phyloP scores from a whole-genome alignment of 2,797 vertebrate species.

The Hirundo rustica region DNA sequence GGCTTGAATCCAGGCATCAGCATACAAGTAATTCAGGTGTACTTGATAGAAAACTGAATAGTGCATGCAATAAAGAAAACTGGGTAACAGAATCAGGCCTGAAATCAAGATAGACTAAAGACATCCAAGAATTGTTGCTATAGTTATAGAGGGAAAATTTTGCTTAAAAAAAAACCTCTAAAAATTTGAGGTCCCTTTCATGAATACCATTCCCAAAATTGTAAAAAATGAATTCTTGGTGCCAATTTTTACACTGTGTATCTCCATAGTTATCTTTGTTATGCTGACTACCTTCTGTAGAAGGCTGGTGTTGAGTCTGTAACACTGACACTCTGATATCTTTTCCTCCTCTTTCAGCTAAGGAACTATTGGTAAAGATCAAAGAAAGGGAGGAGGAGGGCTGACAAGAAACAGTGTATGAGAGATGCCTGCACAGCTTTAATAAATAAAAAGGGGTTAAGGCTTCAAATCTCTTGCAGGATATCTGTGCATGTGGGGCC shows the following conservation, averaged over 20 bases:
- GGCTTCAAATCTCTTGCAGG: slow-evolving; percentile 25
- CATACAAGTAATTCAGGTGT: neutral
- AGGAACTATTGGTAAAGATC: slow-evolving; percentile 53
- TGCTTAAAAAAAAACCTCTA: neutral
- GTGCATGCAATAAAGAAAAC: neutral
- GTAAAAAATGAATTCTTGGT: neutral
- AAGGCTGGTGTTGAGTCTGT: slow-evolving; percentile 43
- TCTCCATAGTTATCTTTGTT: slow-evolving; percentile 35
- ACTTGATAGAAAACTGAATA: neutral
- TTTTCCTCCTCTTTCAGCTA: slow-evolving; percentile 17
- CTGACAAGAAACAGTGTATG: slow-evolving; percentile 43
- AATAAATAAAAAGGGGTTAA: slow-evolving; percentile 62
- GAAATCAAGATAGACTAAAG: neutral
- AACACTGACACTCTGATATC: slow-evolving; percentile 12
- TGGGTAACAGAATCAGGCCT: neutral
- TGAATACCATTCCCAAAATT: neutral
- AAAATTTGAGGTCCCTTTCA: neutral
- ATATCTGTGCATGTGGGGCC: neutral
- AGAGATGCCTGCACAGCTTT: slow-evolving; percentile 34
- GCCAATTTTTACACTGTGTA: neutral
- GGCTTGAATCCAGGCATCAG: neutral
- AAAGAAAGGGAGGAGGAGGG: slow-evolving; percentile 52
- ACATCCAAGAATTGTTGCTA: neutral
- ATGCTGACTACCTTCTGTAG: slow-evolving; percentile 10
- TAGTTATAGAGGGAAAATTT: neutral